phyloP scores from a whole-genome alignment of 2,797 vertebrate species.

The Potorous gilbertii region DNA sequence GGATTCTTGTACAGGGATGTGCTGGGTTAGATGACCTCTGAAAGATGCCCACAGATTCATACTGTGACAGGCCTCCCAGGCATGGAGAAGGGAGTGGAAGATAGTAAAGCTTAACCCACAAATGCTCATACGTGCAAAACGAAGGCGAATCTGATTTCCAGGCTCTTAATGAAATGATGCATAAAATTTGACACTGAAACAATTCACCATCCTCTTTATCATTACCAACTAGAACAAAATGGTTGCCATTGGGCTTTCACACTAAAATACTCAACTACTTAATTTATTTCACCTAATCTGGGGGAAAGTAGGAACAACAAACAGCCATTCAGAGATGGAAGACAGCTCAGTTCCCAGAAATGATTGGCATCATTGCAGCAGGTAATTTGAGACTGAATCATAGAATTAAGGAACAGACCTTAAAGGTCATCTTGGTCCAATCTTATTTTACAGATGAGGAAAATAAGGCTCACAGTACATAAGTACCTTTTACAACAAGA shows the following conservation, averaged over 20 bases:
- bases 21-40: not conserved
- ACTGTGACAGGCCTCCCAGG: not conserved
- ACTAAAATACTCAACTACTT: not conserved
- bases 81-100: not conserved
- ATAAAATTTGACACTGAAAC: not conserved
- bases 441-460: not conserved
- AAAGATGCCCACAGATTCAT: too few species aligned
- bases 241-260: not conserved
- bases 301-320: not conserved
- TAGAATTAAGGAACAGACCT: not conserved
- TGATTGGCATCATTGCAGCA: not conserved
- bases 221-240: not conserved
- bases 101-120: not conserved
- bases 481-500: not conserved
- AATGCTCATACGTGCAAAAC: not conserved
- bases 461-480: not conserved
- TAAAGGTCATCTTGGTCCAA: not conserved
- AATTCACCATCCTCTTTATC: not conserved
- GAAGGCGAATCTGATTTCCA: not conserved
- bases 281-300: not conserved
- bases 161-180: not conserved
- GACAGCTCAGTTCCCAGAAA: not conserved
- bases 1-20: not conserved
- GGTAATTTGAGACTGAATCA: not conserved
- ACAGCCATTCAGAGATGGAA: not conserved